Evolutionary conservation across 2,888 invertebrate species (phyloP).

Genomic region (Sericinus montela): DNA sequence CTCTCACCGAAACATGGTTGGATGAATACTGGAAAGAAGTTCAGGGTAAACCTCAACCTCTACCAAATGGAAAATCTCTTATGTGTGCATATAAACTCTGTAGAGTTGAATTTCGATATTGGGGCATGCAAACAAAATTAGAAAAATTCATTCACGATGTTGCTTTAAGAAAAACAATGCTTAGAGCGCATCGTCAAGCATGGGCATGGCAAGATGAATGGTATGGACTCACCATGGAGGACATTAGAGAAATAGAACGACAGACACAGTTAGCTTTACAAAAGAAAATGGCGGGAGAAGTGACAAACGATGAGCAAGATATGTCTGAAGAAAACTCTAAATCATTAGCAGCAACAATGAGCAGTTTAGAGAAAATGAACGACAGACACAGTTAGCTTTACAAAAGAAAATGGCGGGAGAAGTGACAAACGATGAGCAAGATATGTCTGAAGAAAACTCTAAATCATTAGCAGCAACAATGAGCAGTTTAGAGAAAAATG

Average conservation of each 20-base stretch:
- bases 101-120: constrained; percentile 98
- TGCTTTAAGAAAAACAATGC: constrained; percentile 98
- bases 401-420: constrained; percentile 91
- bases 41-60: constrained; percentile 87
- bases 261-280: constrained; percentile 96
- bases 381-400: constrained; percentile 94
- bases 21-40: constrained; percentile 94
- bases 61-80: constrained; percentile 90
- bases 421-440: constrained; percentile 77
- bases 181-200: constrained; percentile 98
- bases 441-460: constrained; percentile 81
- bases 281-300: constrained; percentile 88
- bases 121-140: constrained; percentile 99
- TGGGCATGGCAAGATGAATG: constrained; percentile 99
- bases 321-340: constrained; percentile 82
- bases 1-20: constrained; percentile 93
- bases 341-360: constrained; percentile 85
- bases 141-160: constrained; percentile 98
- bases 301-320: constrained; percentile 79
- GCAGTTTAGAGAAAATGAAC: no score
- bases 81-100: constrained; percentile 99
- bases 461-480: constrained; percentile 86
- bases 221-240: constrained; percentile 96
- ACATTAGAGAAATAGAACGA: constrained; percentile 95
- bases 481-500: constrained; percentile 87